Base-by-base conservation (phyloP, 2,888 invertebrate genomes). In the Papilio gigon region DNA sequence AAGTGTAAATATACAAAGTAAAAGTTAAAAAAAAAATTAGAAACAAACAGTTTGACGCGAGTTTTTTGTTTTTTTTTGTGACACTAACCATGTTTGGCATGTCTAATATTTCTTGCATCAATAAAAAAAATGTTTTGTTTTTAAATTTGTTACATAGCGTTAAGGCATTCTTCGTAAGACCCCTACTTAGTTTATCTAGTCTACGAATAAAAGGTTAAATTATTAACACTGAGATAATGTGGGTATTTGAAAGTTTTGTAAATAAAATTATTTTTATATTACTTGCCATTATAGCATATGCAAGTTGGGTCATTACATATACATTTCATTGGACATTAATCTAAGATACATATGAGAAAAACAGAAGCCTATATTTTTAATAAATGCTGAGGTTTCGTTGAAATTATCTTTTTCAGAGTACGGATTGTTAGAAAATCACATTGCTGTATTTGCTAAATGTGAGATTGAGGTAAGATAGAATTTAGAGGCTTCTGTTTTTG, bases 341-440 rank as follows among this genome's bases (percentile, higher is more conserved):
- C 37, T 58, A 9, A 60, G 17, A 20, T 40, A 14, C n/a, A 37
- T 67, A 59, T 63, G 65, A 47, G 30, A 61, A 67, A 67, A 65
- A 65, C 67, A 69, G 67, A 69, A 69, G 66, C 56, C 65, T 66
- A 20, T 27, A 42, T 70, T 59, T 30, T 58, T 35, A 8, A 22
- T 40, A 20, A 20, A 40, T 50, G 14, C 20, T 59, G 8, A 59
- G 59, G 27, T 68, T 6, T 59, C 37, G 17, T 63, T 35, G 42
- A 27, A 64, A 12, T 64, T 64, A 47, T 64, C 80, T 77, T 85
- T 90, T 90, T 78, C 89, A 89, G 89, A 82, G 78, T 85, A 79
- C 86, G 89, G 72, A 81, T 89, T 83, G 82, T 88, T 86, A 89
- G 85, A 85, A 90, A 90, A 84, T 89, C 88, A 50, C 86, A 87